Evolutionary conservation across 2,888 invertebrate species (phyloP).

Genomic region (Microplitis deprimator): DNA sequence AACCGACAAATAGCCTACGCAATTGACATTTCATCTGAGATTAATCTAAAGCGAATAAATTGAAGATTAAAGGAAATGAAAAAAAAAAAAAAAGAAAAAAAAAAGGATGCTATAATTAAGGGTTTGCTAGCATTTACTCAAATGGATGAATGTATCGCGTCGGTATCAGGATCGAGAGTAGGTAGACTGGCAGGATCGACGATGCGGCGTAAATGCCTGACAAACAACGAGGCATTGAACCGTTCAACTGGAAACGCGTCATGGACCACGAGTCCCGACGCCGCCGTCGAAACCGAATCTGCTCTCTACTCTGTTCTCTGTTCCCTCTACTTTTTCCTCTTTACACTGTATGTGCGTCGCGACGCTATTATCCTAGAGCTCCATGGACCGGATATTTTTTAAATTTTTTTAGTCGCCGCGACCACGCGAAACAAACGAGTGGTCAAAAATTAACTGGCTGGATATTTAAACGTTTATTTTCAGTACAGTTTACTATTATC

Average conservation of each 20-base stretch:
- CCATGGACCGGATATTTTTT: constrained; percentile 23
- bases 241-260: constrained; percentile 62
- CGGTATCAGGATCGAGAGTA: constrained; percentile 16
- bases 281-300: constrained; percentile 43
- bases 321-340: background rate
- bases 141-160: constrained; percentile 13
- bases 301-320: constrained; percentile 10
- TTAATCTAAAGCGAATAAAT: too few relatives aligned
- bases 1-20: constrained; percentile 47
- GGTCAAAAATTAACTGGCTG: constrained; percentile 31
- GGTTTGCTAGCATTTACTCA: background rate
- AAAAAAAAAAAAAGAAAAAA: background rate
- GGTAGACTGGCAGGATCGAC: constrained; percentile 36
- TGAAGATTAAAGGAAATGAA: too few relatives aligned
- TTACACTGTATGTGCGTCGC: constrained; percentile 7
- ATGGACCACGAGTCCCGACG: constrained; percentile 55
- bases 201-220: constrained; percentile 57
- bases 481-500: background rate
- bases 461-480: background rate
- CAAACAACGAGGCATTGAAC: constrained; percentile 57
- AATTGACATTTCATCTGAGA: constrained; percentile 11
- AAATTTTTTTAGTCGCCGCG: constrained; percentile 30
- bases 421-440: constrained; percentile 18
- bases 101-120: background rate
- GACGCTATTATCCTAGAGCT: constrained; percentile 31